Evolutionary conservation across 1,140 invertebrate species (phyloP), one percentile per base, ranked within the genome.

Genomic region (Zelostemma sp.): DNA sequence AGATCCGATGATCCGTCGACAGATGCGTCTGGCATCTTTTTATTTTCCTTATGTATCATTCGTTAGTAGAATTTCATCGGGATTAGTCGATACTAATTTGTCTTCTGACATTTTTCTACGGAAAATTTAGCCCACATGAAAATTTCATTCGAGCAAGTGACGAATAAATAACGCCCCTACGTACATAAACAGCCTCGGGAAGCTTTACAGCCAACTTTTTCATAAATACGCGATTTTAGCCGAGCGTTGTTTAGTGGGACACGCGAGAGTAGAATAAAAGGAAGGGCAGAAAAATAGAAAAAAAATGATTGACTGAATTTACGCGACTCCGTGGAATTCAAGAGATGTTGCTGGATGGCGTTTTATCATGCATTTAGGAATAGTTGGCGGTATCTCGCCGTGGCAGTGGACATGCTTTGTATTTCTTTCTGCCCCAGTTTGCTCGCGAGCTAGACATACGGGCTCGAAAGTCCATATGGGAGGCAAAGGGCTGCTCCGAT

Each of bases 361-460:
- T 67, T 75, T 73, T 68, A 70, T 74, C 60, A 69, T 74, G 75
- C 78, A 74, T 81, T 81, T 76, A 77, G 75, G 77, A 73, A 78
- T 80, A 78, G 77, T 81, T 78, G 77, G 73, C 62, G 72, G 72
- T 80, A 82, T 82, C 79, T 81, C 76, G 74, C 53, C 68, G 58
- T 73, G 75, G 73, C 75, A 75, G 71, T 77, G 73, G 74, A 58
- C 70, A 77, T 71, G 79, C 81, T 81, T 84, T 83, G 78, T 82
- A 75, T 80, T 80, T 82, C 79, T 80, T 80, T 82, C 79, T 81
- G 82, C 70, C 76, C 81, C 73, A 84, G 75, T 84, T 83, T 64
- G 75, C 60, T 4, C 3, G 59, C 68, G 58, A 59, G 56, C 69
- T 73, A 74, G 73, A 79, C 67, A 73, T 73, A 77, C 77, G 70